Percentiles rank a stretch among this genome's conserved stretches.
These are phyloP conservation scores for Orthosia gothica DNA, from an alignment of 2,888 invertebrate genomes.

Conservation along the genomic window DNA sequence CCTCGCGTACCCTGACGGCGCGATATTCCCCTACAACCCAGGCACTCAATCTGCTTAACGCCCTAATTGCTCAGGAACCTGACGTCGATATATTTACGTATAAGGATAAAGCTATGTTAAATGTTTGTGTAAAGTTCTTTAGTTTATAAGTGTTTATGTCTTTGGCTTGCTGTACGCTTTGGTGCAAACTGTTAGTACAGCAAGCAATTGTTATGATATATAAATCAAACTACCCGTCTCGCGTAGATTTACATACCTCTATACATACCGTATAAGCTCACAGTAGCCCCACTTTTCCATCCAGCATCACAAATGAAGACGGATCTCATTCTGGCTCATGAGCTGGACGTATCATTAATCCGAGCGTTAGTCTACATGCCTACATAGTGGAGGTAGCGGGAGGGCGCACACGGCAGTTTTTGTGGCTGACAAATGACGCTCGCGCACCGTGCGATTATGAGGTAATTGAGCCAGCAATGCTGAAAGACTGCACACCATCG, in stretches of 20 bases:
- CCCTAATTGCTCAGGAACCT: no score
- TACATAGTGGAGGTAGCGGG: constrained; percentile 6
- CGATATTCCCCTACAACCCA: no score
- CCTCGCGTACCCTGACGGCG: no score
- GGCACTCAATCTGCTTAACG: no score
- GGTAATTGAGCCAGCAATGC: constrained; percentile 70
- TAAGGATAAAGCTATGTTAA: no score
- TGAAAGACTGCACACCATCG: constrained; percentile 6
- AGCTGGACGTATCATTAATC: constrained; percentile 68
- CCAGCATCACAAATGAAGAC: constrained; percentile 62
- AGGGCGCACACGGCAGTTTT: constrained; percentile 40
- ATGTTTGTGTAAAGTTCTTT: no score
- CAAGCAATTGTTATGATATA: no score
- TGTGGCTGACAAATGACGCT: constrained; percentile 71
- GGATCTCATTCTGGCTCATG: constrained; percentile 67
- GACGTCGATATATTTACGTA: no score
- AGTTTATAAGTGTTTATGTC: no score
- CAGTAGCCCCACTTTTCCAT: background rate
- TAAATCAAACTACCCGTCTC: no score
- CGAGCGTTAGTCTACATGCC: constrained; percentile 27
- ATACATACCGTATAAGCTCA: background rate
- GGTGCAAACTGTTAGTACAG: no score
- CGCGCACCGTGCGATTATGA: constrained; percentile 72
- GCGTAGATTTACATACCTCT: background rate
- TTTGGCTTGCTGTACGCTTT: no score